These are phyloP conservation scores for Barbus barbus DNA, from an alignment of 2,113 vertebrate genomes.

Conservation along the genomic window DNA sequence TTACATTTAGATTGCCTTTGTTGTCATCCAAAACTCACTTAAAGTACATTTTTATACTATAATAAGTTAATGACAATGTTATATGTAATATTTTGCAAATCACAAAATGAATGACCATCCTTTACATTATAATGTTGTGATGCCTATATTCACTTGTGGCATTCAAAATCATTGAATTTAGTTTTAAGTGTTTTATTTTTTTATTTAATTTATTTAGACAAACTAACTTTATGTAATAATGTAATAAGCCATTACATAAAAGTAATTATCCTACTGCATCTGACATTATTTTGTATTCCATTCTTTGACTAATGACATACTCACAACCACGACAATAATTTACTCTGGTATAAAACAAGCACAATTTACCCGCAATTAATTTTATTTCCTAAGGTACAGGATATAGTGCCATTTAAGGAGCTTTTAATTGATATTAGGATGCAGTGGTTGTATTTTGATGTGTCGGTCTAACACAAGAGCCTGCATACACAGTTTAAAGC, in stretches of 20 bases:
- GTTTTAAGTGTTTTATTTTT: background rate
- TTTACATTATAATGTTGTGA: background rate
- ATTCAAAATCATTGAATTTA: background rate
- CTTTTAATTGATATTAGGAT: background rate
- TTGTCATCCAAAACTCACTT: too few species aligned
- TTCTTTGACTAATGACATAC: background rate
- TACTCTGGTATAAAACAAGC: background rate
- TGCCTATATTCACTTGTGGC: too few species aligned
- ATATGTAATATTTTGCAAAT: too few species aligned
- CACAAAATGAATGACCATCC: background rate
- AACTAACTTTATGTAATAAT: too few species aligned
- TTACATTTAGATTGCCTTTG: too few species aligned
- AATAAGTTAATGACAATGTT: too few species aligned
- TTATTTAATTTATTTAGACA: too few species aligned
- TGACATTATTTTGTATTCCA: background rate
- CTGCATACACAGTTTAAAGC: constrained; percentile 25
- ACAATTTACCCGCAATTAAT: background rate
- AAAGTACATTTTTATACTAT: too few species aligned
- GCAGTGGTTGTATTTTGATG: background rate
- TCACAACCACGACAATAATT: background rate
- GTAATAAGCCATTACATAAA: too few species aligned
- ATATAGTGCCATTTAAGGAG: background rate
- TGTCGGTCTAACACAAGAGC: constrained; percentile 1
- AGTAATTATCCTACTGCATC: too few species aligned
- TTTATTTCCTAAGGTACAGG: background rate